Conservation (phyloP, 2,113 vertebrate species). For the Callocephalon fimbriatum region DNA sequence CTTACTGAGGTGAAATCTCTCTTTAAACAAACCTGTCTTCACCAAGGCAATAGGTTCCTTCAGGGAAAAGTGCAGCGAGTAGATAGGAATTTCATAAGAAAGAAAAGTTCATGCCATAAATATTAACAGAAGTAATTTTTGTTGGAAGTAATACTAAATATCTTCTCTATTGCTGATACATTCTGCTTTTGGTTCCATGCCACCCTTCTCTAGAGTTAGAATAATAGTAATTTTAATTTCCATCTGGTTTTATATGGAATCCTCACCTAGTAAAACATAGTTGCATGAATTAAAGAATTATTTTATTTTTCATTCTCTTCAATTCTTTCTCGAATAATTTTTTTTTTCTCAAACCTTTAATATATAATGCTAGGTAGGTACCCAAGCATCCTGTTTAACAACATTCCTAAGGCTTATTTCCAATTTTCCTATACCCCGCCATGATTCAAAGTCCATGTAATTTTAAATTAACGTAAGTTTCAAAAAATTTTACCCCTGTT, state of each 20-base stretch:
- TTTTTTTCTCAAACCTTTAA: not conserved
- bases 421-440: not conserved
- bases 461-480: not conserved
- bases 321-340: not conserved
- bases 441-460: not conserved
- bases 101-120: not conserved
- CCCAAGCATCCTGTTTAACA: not conserved
- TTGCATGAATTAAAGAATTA: not conserved
- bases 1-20: not conserved
- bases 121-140: not conserved
- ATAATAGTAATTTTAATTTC: not conserved
- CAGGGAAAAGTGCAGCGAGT: not conserved
- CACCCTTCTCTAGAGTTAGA: not conserved
- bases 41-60: not conserved
- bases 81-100: not conserved
- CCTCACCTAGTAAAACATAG: fast-evolving
- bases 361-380: not conserved
- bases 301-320: not conserved
- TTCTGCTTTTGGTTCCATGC: not conserved
- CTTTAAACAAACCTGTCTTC: not conserved
- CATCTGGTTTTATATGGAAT: not conserved
- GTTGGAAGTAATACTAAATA: not conserved
- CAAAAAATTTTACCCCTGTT: not conserved
- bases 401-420: not conserved
- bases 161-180: not conserved